A percentile compares a stretch with the other conserved stretches of the same genome.
Conservation (phyloP, 2,113 vertebrate species). For the Cavia porcellus region DNA sequence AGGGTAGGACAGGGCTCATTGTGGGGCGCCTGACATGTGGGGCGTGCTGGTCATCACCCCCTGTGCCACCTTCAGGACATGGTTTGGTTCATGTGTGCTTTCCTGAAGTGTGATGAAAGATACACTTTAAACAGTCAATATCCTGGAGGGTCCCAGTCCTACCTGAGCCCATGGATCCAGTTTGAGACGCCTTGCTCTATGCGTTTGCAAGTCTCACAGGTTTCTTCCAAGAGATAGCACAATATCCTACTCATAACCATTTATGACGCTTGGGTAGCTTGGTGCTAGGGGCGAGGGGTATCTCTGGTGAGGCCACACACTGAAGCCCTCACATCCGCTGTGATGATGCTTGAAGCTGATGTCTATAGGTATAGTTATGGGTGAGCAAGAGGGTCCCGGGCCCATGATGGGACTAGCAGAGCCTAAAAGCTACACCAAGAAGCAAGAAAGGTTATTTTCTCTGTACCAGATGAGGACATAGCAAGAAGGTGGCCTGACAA, state of each 20-base stretch:
- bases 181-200: background rate
- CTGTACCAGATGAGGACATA: background rate
- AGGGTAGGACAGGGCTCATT: fast-evolving
- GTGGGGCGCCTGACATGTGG: fast-evolving
- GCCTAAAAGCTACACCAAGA: background rate
- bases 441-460: background rate
- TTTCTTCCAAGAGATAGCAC: background rate
- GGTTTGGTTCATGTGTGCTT: background rate
- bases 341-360: background rate
- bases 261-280: background rate
- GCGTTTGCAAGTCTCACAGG: background rate
- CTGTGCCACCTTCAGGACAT: background rate
- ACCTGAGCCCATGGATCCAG: background rate
- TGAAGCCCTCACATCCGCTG: background rate
- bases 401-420: background rate
- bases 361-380: background rate
- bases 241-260: background rate
- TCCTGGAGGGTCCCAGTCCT: background rate
- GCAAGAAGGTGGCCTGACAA: background rate
- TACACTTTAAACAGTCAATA: too few relatives aligned
- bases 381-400: background rate
- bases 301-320: background rate
- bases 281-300: background rate
- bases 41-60: background rate
- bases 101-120: background rate